Conservation (phyloP, 2,113 vertebrate species). For the Halichoeres trimaculatus region DNA sequence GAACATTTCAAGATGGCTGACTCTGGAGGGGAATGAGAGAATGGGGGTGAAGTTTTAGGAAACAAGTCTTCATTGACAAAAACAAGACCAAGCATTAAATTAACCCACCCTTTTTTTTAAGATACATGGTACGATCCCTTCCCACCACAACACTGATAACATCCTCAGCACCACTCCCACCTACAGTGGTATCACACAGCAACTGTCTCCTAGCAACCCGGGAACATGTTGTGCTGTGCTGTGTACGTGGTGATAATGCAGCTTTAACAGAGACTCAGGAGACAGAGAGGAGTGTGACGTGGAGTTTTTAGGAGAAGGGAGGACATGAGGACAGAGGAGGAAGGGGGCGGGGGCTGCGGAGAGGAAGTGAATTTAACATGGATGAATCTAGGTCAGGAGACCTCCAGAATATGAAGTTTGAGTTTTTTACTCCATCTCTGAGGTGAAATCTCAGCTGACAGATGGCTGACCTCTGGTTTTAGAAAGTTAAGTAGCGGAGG, state of each 20-base stretch:
- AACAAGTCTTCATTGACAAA: constrained; percentile 40
- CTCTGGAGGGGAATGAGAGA: neutral
- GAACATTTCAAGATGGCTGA: constrained; percentile 43
- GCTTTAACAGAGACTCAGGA: constrained; percentile 45
- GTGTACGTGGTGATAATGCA: constrained; percentile 61
- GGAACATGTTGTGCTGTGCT: constrained; percentile 68
- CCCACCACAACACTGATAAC: constrained; percentile 16
- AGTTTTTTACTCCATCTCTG: no score
- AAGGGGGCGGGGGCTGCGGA: neutral
- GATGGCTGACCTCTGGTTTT: no score
- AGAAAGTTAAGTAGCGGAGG: no score
- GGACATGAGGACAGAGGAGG: neutral
- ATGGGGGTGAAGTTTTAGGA: neutral
- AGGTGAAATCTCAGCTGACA: no score
- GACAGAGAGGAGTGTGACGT: neutral
- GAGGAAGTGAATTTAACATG: neutral
- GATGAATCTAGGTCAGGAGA: neutral
- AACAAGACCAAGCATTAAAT: constrained; percentile 5
- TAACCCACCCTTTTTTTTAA: constrained; percentile 9
- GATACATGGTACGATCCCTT: constrained; percentile 39
- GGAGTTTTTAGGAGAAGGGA: neutral
- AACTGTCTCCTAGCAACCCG: constrained; percentile 90
- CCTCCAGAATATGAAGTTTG: no score
- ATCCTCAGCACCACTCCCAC: constrained; percentile 59
- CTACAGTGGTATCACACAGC: constrained; percentile 82